A percentile compares a stretch with the other conserved stretches of the same genome.
These are phyloP conservation scores for Oreochromis niloticus DNA, from an alignment of 2,113 vertebrate genomes.

Conservation along the genomic window DNA sequence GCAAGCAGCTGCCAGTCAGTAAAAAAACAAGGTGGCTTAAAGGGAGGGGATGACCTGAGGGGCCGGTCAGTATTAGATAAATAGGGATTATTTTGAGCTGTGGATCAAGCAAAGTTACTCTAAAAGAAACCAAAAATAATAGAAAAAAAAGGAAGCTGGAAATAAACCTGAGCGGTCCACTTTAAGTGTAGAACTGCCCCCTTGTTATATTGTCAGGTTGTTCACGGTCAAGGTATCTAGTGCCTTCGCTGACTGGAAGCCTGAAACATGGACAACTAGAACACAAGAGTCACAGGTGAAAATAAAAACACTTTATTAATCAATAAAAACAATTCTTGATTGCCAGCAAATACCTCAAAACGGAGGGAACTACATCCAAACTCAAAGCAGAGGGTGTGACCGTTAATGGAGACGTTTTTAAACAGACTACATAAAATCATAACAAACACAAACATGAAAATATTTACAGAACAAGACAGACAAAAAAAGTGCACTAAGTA, in stretches of 20 bases:
- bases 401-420: slow-evolving; percentile 50
- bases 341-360: slow-evolving; percentile 77
- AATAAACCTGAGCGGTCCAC: not conserved
- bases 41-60: not conserved
- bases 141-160: not conserved
- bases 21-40: not conserved
- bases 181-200: not conserved
- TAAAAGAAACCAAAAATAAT: not conserved
- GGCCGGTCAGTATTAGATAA: not conserved
- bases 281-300: slow-evolving; percentile 66
- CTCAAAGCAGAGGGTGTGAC: slow-evolving; percentile 62
- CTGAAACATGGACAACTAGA: slow-evolving; percentile 10
- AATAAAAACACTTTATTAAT: slow-evolving; percentile 79
- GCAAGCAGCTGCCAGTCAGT: not conserved
- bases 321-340: slow-evolving; percentile 80
- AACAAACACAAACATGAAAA: slow-evolving; percentile 72
- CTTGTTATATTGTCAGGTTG: not conserved
- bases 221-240: accelerated
- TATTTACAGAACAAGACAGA: slow-evolving; percentile 74
- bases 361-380: slow-evolving; percentile 69
- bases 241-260: not conserved
- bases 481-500: slow-evolving; percentile 70
- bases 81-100: not conserved
- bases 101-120: not conserved
- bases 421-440: slow-evolving; percentile 50